Percentiles rank a stretch among this genome's conserved stretches.
phyloP scores from a whole-genome alignment of 2,888 invertebrate genomes.

The Lamproptera curius region DNA sequence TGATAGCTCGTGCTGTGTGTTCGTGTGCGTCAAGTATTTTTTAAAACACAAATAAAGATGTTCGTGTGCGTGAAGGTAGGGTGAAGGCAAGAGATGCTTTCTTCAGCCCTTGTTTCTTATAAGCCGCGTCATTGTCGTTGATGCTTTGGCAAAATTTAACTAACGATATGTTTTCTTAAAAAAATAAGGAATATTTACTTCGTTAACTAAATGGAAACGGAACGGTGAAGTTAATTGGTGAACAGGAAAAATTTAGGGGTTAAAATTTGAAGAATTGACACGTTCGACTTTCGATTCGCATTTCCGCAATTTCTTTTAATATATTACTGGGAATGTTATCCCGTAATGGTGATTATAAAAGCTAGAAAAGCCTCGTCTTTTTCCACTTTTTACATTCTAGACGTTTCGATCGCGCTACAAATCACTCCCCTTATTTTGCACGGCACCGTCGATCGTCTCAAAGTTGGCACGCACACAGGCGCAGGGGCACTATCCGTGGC shows the following conservation, averaged over 20 bases:
- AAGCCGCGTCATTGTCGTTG: constrained; percentile 39
- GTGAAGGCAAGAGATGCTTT: constrained; percentile 72
- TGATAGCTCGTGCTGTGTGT: constrained; percentile 62
- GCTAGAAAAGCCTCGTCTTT: too few species aligned
- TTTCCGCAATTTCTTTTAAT: too few species aligned
- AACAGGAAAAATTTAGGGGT: too few species aligned
- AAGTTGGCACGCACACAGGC: constrained; percentile 48
- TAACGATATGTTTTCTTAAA: too few species aligned
- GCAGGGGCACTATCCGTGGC: constrained; percentile 29
- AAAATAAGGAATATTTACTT: too few species aligned
- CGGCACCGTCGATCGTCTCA: constrained; percentile 71
- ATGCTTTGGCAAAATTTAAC: constrained; percentile 38
- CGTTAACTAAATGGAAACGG: too few species aligned
- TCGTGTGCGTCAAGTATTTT: constrained; percentile 55
- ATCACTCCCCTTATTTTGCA: constrained; percentile 68
- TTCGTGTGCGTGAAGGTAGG: constrained; percentile 64
- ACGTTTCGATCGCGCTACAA: constrained; percentile 34
- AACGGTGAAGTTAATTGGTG: too few species aligned
- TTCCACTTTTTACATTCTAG: too few species aligned
- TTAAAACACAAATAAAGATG: constrained; percentile 50
- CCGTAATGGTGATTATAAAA: too few species aligned
- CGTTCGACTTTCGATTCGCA: too few species aligned
- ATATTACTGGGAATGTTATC: too few species aligned
- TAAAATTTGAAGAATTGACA: too few species aligned
- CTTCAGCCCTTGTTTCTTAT: constrained; percentile 73